These are phyloP conservation scores for Misgurnus anguillicaudatus DNA, from an alignment of 2,113 vertebrate species.

Conservation along the genomic window DNA sequence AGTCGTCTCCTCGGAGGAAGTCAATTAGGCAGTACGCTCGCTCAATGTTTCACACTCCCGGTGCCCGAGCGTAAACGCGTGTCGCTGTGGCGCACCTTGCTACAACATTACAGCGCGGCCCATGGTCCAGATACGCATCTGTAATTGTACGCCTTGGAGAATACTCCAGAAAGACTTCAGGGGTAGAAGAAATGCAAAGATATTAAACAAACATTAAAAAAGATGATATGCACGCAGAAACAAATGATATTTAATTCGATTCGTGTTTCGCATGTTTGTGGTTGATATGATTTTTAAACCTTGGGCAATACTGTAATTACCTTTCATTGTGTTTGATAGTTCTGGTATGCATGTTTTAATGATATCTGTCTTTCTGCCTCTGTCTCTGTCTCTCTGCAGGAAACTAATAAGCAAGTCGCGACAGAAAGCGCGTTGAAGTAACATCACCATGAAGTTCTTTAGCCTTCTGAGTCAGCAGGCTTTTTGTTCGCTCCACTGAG, in stretches of 20 bases:
- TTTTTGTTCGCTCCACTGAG: conserved; percentile 45
- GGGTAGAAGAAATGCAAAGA: background rate
- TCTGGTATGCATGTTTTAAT: conserved; percentile 31
- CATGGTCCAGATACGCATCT: conserved; percentile 12
- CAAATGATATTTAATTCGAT: conserved; percentile 40
- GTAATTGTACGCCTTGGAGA: conserved; percentile 31
- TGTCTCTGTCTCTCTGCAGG: conserved; percentile 61
- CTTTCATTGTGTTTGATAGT: conserved; percentile 28
- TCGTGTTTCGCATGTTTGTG: conserved; percentile 35
- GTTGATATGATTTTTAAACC: conserved; percentile 43
- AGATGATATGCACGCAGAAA: conserved; percentile 18
- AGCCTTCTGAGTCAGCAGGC: conserved; percentile 51
- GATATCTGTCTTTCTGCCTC: conserved; percentile 25
- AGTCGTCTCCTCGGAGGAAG: conserved; percentile 53
- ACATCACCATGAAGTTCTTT: conserved; percentile 66
- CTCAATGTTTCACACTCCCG: conserved; percentile 42
- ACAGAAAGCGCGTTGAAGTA: conserved; percentile 64
- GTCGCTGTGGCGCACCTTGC: background rate
- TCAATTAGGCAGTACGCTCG: conserved; percentile 43
- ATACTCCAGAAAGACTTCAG: conserved; percentile 18
- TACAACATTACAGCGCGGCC: conserved; percentile 4
- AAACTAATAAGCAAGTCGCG: conserved; percentile 61
- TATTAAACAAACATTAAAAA: conserved; percentile 39
- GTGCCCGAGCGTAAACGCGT: conserved; percentile 20
- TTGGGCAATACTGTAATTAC: conserved; percentile 40